A percentile compares a stretch with the other conserved stretches of the same genome.
Evolutionary conservation across 2,888 invertebrate genomes (phyloP).

Genomic region (Eupithecia vulgata): DNA sequence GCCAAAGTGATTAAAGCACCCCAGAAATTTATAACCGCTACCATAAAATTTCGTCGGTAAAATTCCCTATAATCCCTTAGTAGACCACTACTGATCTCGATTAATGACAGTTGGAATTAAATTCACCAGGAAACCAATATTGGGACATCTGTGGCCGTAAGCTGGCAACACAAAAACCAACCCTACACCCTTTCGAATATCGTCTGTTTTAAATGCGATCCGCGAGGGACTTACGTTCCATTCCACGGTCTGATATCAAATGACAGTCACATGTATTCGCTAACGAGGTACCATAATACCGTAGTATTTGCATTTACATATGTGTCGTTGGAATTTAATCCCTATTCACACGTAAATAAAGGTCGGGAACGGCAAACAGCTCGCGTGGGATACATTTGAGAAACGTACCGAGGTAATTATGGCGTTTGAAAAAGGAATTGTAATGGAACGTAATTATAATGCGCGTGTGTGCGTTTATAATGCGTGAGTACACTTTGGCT

Average conservation of each 20-base stretch:
- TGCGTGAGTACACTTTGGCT: constrained; percentile 33
- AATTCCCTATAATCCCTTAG: constrained; percentile 73
- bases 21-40: constrained; percentile 43
- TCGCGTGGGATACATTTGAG: constrained; percentile 57
- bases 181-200: constrained; percentile 51
- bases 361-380: constrained; percentile 36
- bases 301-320: constrained; percentile 58
- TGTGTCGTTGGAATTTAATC: constrained; percentile 54
- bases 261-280: constrained; percentile 73
- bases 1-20: constrained; percentile 39
- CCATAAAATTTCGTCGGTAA: constrained; percentile 68
- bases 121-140: constrained; percentile 72
- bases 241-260: constrained; percentile 69
- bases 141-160: constrained; percentile 64
- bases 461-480: constrained; percentile 47
- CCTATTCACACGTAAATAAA: constrained; percentile 51
- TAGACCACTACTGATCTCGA: constrained; percentile 69
- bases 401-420: constrained; percentile 63
- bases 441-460: constrained; percentile 65
- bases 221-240: constrained; percentile 51
- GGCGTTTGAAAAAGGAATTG: constrained; percentile 72
- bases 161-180: constrained; percentile 51
- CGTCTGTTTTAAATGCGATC: constrained; percentile 53
- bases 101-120: constrained; percentile 79
- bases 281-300: constrained; percentile 72